phyloP scores from a whole-genome alignment of 1,140 invertebrate species.

The Potamilus streckersoni region DNA sequence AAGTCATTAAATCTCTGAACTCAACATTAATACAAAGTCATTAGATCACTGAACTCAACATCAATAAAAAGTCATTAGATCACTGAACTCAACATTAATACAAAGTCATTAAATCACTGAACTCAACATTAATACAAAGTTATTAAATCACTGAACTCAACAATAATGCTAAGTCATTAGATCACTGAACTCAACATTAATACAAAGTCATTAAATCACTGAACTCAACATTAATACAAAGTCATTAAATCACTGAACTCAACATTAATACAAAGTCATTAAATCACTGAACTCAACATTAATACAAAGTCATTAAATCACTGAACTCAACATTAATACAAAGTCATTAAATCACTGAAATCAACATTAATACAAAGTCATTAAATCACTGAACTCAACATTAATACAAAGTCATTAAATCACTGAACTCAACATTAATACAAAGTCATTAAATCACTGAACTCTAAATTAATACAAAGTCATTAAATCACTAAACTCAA shows the following conservation, averaged over 20 bases:
- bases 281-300: neutral
- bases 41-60: neutral
- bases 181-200: neutral
- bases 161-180: neutral
- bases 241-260: neutral
- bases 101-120: neutral
- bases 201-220: neutral
- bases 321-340: neutral
- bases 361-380: neutral
- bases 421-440: neutral
- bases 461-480: neutral
- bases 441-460: neutral
- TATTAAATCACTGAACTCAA: neutral
- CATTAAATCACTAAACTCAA: neutral
- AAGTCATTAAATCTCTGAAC: neutral
- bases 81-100: neutral
- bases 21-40: neutral
- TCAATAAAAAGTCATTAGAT: neutral
- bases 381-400: neutral
- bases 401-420: neutral
- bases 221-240: neutral
- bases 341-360: neutral
- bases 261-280: neutral
- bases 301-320: neutral
- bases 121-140: neutral